phyloP scores from a whole-genome alignment of 2,797 vertebrate genomes.

The Buceros bicornis region DNA sequence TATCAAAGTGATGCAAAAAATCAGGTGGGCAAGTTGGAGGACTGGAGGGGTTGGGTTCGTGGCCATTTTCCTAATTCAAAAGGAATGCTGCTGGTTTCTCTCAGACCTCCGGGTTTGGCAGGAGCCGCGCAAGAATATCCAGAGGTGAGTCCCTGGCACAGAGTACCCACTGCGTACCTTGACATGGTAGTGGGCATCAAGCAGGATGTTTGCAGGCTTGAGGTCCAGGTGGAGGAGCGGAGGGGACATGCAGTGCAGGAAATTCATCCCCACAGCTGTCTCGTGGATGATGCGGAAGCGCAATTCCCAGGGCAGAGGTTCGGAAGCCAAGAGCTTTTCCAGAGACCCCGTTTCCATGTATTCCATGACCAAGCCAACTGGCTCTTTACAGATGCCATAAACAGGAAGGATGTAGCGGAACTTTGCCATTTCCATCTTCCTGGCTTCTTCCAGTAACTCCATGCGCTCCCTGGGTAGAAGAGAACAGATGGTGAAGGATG shows the following conservation, averaged over 20 bases:
- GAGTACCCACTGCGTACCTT: slow-evolving; percentile 80
- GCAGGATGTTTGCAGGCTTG: slow-evolving; percentile 97
- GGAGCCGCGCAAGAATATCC: background rate
- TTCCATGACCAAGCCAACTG: slow-evolving; percentile 96
- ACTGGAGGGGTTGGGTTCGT: background rate
- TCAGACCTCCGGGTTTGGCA: background rate
- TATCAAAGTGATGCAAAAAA: background rate
- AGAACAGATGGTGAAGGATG: background rate
- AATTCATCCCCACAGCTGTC: slow-evolving; percentile 98
- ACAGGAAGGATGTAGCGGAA: slow-evolving; percentile 96
- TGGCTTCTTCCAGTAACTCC: slow-evolving; percentile 94
- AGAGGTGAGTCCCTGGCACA: background rate
- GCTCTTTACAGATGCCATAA: slow-evolving; percentile 94
- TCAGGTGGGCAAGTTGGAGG: background rate
- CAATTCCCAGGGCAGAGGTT: slow-evolving; percentile 94
- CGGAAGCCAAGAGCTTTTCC: slow-evolving; percentile 91
- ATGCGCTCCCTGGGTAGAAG: slow-evolving; percentile 87
- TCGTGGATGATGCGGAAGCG: slow-evolving; percentile 97
- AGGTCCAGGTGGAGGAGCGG: slow-evolving; percentile 96
- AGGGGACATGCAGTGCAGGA: slow-evolving; percentile 96
- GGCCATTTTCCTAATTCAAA: background rate
- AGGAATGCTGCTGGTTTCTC: background rate
- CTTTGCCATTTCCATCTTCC: slow-evolving; percentile 99
- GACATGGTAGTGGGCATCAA: slow-evolving; percentile 96
- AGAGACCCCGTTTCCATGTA: slow-evolving; percentile 98